Base-by-base conservation (phyloP, 2,888 invertebrate species). In the Formica aserva region DNA sequence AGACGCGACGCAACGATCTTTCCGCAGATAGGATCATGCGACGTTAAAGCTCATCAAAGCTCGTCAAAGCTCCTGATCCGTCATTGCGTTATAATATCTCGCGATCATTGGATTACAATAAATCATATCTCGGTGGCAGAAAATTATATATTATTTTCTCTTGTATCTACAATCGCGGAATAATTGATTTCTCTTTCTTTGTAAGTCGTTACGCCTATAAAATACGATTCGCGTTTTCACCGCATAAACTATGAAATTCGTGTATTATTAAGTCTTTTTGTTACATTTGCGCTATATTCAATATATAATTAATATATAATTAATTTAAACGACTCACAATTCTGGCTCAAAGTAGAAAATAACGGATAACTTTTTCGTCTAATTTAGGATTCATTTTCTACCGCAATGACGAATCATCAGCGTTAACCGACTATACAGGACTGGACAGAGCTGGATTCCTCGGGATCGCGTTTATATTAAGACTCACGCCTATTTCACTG, bases 401-500 rank as follows among this genome's bases (percentile, higher is more conserved):
- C 3, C 38, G 48, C 9, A n/a, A 62, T 67, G 77, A 57, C 77
- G 67, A 55, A 66, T 77, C 41, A 55, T 38, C 26, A 38, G 29
- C n/a, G 29, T 77, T 15, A 29, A 41, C 45, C 63, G 32, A 32
- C 22, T 32, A n/a, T 26, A n/a, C 26, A 52, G 38, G 29, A 55
- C 55, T 55, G 67, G 29, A 13, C n/a, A 55, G 18, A 65, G 67
- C 55, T n/a, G 38, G 26, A 75, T 69, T 78, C 74, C 84, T 60
- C 55, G 57, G 67, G 71, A 77, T 85, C 82, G 82, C 15, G 41
- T 45, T n/a, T 86, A 85, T 80, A 71, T 87, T 78, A 81, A 84
- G 65, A 75, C 86, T 88, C 89, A 84, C 83, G 82, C 62, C 76
- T 88, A 76, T 83, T 83, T 89, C 89, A 89, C 86, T 89, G 89